A percentile compares a stretch with the other conserved stretches of the same genome.
These are phyloP conservation scores for Acanthosepion pharaonis DNA, from an alignment of 2,888 invertebrate genomes.

Conservation along the genomic window DNA sequence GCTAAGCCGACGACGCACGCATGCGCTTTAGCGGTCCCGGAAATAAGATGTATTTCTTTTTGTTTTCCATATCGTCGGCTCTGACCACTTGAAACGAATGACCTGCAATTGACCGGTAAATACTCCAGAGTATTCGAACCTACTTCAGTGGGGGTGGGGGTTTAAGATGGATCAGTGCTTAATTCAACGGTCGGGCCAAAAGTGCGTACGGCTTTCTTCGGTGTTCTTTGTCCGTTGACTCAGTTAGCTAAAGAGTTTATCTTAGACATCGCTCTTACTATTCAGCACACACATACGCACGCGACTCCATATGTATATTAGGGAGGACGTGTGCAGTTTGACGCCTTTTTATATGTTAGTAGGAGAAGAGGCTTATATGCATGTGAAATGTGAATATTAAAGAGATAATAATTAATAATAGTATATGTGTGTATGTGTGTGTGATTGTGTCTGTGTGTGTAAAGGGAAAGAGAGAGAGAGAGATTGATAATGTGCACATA, in stretches of 20 bases:
- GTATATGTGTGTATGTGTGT: background rate
- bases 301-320: background rate
- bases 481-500: background rate
- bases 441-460: background rate
- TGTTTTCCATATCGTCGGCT: slow-evolving; percentile 33
- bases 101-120: slow-evolving; percentile 14
- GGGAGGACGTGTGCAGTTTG: background rate
- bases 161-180: background rate
- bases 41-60: slow-evolving; percentile 3
- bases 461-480: no score
- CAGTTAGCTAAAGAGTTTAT: background rate
- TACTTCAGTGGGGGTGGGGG: background rate
- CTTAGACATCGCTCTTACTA: background rate
- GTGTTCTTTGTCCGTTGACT: background rate
- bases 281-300: no score
- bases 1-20: background rate
- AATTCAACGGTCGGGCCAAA: background rate
- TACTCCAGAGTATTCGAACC: background rate
- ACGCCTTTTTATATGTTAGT: background rate
- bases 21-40: background rate
- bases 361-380: background rate
- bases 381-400: background rate
- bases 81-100: slow-evolving; percentile 20
- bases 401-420: background rate
- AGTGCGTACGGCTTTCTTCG: background rate